These are phyloP conservation scores for Drosophila nr. perissopoda DNA, from an alignment of 2,888 invertebrate genomes.

Conservation along the genomic window DNA sequence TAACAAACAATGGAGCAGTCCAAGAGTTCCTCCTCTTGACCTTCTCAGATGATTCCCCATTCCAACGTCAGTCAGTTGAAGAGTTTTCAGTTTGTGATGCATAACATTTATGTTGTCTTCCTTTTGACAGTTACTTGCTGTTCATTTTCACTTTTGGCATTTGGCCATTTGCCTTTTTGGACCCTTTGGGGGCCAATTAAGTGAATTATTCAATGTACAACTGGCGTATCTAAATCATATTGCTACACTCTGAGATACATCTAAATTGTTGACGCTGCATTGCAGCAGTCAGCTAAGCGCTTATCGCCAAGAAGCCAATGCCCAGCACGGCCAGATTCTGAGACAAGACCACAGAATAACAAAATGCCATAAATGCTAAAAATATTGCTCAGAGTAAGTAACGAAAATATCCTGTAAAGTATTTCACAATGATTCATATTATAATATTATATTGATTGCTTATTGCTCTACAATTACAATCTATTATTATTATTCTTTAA, in stretches of 20 bases:
- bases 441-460: not conserved
- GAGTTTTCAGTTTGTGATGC: constrained; percentile 8
- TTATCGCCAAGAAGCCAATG: constrained; percentile 6
- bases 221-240: constrained; percentile 53
- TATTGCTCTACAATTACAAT: not conserved
- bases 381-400: not conserved
- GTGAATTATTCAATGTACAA: constrained; percentile 68
- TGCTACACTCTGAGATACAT: constrained; percentile 26
- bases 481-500: not conserved
- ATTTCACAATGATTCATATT: not conserved
- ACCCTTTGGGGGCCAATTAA: constrained; percentile 63
- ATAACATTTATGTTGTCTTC: constrained; percentile 31
- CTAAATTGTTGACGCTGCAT: constrained; percentile 50
- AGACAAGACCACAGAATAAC: constrained; percentile 6
- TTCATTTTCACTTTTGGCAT: constrained; percentile 56
- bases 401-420: not conserved
- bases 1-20: not conserved
- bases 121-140: constrained; percentile 44
- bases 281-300: constrained; percentile 45
- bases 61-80: not conserved
- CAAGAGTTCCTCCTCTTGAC: not conserved
- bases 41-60: not conserved
- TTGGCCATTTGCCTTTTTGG: constrained; percentile 20
- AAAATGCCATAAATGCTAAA: not conserved
- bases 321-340: constrained; percentile 5